Base-by-base conservation (phyloP, 2,797 vertebrate genomes). In the Alca torda region DNA sequence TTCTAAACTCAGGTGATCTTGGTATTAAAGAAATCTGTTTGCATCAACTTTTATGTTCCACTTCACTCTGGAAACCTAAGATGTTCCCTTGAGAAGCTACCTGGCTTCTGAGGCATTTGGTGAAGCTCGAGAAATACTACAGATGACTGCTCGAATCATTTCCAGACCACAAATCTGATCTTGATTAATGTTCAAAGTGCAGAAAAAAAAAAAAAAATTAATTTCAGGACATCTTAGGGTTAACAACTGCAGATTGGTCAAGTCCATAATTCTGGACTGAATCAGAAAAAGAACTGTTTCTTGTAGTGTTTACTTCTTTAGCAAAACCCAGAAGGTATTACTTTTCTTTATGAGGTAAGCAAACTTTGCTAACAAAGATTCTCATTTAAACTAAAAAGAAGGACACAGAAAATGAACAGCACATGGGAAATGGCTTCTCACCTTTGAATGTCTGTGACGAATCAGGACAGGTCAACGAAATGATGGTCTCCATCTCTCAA, bases 41-140 rank as follows among this genome's bases (percentile, higher is more conserved):
- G 69, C 41, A 63, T 50, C 46, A 91, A 93, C 74, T 91, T 89
- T 63, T 70, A 93, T 70, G 65, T 87, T 93, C 46, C 54, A 0
- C 39, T 91, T 96, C 93, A 93, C 93, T 96, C 78, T 91, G 79
- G 89, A 97, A 97, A 92, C 57, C 28, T 18, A 51, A 93, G 69
- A n/a, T 60, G 41, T 33, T 92, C 89, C 82, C 94, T 48, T 63
- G 82, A 96, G 95, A 79, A 93, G 39, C 43, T 69, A 85, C 54
- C 76, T 73, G 51, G 65, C 73, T 93, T 91, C 88, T 45, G 70
- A 94, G 54, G 46, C 35, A 63, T 78, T 89, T 91, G 69, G 57
- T 86, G 84, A 91, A 94, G 90, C 87, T 73, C 5, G 1, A 93
- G 67, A 77, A 96, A 68, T 72, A 60, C n/a, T 75, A 79, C 14